Evolutionary conservation across 2,113 vertebrate species (phyloP).

Genomic region (Tragulus kanchil): DNA sequence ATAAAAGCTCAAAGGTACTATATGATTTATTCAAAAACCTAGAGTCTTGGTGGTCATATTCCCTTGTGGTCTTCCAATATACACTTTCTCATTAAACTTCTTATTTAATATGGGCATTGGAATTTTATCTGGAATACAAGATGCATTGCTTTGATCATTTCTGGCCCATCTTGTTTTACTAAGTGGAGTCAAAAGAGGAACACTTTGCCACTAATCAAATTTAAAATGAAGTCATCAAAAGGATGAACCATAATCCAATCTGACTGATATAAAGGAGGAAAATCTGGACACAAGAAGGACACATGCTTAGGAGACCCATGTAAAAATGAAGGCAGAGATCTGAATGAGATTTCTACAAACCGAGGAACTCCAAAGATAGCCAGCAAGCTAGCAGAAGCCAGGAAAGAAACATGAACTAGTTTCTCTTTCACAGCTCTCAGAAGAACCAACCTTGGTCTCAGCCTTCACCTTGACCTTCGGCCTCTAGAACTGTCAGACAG

Average conservation of each 20-base stretch:
- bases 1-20: slow-evolving; percentile 37
- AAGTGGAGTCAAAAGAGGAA: slow-evolving; percentile 48
- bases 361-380: neutral
- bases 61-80: slow-evolving; percentile 41
- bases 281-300: neutral
- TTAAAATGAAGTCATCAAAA: neutral
- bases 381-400: neutral
- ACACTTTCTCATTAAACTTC: slow-evolving; percentile 42
- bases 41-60: slow-evolving; percentile 55
- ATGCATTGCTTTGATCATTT: slow-evolving; percentile 63
- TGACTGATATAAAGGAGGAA: neutral
- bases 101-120: slow-evolving; percentile 49
- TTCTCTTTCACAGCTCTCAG: neutral
- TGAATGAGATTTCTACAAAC: neutral
- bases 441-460: neutral
- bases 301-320: neutral
- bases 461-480: neutral
- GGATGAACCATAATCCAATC: neutral
- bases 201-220: neutral
- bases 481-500: neutral
- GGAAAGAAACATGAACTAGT: neutral
- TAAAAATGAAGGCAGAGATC: neutral
- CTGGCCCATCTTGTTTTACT: slow-evolving; percentile 56
- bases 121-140: slow-evolving; percentile 56
- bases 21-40: slow-evolving; percentile 30